phyloP scores from a whole-genome alignment of 2,797 vertebrate genomes.

The Neostethus bicornis region DNA sequence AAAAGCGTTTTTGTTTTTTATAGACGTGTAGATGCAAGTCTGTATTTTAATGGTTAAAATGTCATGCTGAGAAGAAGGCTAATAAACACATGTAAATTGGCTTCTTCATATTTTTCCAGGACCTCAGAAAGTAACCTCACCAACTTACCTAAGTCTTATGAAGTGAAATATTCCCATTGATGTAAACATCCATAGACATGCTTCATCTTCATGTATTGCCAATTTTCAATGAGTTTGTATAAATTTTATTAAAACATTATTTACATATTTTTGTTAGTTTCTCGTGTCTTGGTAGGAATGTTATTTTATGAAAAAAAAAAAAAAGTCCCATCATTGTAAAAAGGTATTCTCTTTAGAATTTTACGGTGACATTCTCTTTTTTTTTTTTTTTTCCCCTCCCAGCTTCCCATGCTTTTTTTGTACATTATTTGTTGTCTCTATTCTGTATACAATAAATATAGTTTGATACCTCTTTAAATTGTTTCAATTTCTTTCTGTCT shows the following conservation, averaged over 20 bases:
- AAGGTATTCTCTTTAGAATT: conserved; percentile 26
- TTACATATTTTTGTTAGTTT: conserved; percentile 31
- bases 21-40: conserved; percentile 29
- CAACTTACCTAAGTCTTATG: conserved; percentile 7
- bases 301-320: neutral
- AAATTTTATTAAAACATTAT: conserved; percentile 28
- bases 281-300: conserved; percentile 36
- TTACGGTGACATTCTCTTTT: conserved; percentile 27
- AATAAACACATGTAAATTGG: conserved; percentile 7
- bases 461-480: conserved; percentile 74
- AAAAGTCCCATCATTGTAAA: conserved; percentile 40
- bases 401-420: too few relatives aligned
- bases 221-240: conserved; percentile 35
- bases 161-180: conserved; percentile 28
- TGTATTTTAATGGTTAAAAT: conserved; percentile 18
- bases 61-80: conserved; percentile 13
- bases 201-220: conserved; percentile 38
- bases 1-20: conserved; percentile 59
- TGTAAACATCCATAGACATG: conserved; percentile 30
- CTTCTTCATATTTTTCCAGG: neutral
- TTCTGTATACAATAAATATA: conserved; percentile 86
- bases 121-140: too few relatives aligned
- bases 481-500: conserved; percentile 8
- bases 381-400: neutral
- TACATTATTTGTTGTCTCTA: conserved; percentile 79